phyloP scores from a whole-genome alignment of 2,113 vertebrate genomes.

The Columba livia region DNA sequence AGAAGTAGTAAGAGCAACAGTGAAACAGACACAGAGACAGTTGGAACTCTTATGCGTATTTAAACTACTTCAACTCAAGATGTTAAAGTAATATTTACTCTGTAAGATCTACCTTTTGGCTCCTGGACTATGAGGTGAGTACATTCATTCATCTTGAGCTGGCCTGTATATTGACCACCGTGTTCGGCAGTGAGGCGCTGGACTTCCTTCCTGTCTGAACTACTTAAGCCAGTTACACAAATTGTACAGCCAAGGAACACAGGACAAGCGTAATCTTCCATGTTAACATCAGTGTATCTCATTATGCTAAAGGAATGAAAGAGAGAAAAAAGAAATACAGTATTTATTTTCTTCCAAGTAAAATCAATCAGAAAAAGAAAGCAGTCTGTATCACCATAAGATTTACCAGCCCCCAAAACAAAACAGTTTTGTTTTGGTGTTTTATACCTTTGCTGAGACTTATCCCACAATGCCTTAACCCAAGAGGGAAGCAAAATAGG shows the following conservation, averaged over 20 bases:
- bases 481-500: slow-evolving; percentile 91
- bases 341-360: background rate
- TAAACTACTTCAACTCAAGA: background rate
- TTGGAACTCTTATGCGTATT: background rate
- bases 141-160: slow-evolving; percentile 96
- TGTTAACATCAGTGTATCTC: slow-evolving; percentile 83
- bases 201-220: slow-evolving; percentile 86
- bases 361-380: background rate
- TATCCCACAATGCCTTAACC: slow-evolving; percentile 91
- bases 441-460: slow-evolving; percentile 87
- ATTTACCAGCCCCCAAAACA: background rate
- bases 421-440: background rate
- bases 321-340: background rate
- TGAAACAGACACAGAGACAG: background rate
- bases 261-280: slow-evolving; percentile 86
- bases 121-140: slow-evolving; percentile 96
- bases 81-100: background rate
- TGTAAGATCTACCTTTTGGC: slow-evolving; percentile 81
- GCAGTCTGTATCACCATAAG: fast-evolving
- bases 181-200: slow-evolving; percentile 87
- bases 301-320: slow-evolving; percentile 76
- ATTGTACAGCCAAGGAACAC: slow-evolving; percentile 90
- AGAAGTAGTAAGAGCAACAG: background rate
- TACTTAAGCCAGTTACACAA: slow-evolving; percentile 91
- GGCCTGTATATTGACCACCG: slow-evolving; percentile 89